These are phyloP conservation scores for Leptarthrus brevirostris DNA, from an alignment of 2,888 invertebrate species.

Conservation along the genomic window DNA sequence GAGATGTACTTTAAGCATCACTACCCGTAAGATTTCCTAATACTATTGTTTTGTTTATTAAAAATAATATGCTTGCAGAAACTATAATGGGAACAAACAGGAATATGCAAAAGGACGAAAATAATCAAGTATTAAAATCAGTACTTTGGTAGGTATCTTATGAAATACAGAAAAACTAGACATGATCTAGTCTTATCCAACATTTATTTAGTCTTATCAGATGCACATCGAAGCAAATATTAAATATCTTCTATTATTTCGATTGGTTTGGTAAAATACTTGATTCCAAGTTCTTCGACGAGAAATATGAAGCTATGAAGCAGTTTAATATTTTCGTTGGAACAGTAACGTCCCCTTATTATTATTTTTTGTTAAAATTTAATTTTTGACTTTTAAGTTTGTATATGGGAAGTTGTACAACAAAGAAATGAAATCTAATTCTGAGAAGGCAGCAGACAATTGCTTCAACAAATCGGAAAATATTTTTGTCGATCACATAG, in stretches of 20 bases:
- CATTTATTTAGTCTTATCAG: too few species aligned
- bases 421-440: too few species aligned
- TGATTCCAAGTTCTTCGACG: not conserved
- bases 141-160: too few species aligned
- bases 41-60: not conserved
- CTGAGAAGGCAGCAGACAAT: not conserved
- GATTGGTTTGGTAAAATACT: not conserved
- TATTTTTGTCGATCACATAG: not conserved
- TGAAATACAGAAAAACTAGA: too few species aligned
- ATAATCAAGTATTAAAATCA: too few species aligned
- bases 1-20: not conserved
- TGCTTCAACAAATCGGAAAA: not conserved
- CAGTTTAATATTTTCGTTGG: not conserved
- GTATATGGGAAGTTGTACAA: too few species aligned
- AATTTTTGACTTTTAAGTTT: too few species aligned
- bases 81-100: not conserved
- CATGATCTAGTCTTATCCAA: too few species aligned
- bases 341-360: not conserved
- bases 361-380: not conserved
- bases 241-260: too few species aligned
- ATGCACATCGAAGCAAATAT: too few species aligned
- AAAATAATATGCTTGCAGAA: not conserved
- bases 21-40: not conserved
- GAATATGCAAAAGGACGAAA: not conserved
- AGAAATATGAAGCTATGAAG: not conserved